Evolutionary conservation across 37 sponge, comb jelly and placozoan species (phyloP), one percentile per base, ranked within the genome.

Genomic region (Beroe forskalii): DNA sequence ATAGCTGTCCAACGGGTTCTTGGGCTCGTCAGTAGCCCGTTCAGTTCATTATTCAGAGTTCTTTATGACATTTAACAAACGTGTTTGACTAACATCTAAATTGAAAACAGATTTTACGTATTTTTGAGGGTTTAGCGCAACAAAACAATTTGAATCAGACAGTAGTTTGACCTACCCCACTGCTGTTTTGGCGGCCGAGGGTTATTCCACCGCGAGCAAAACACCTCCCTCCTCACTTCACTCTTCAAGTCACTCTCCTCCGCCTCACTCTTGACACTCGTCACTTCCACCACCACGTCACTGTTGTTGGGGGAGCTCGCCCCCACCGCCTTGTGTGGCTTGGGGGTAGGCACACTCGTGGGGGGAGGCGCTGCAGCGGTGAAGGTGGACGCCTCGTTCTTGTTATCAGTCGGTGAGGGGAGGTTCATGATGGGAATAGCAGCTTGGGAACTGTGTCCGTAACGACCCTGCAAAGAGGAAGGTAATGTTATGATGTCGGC

Each of bases 391-490:
- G n/a, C n/a, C 55, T 48, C 55, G 55, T 48, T 48, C 55, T 48
- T 48, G n/a, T n/a, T n/a, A n/a, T 80, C 86, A 8, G 86, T 41
- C 30, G 86, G 86, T 1, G 86, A 80, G 27, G 86, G 86, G n/a
- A 80, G 55, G 55, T 43, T 44, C 86, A 80, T 80, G 55, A 80
- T 80, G 27, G 86, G 86, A 24, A 80, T 80, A 28, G 86, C 72
- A 36, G 72, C 72, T 17, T 69, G 72, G 17, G 72, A 69, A 69
- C 72, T 69, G 19, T 69, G 72, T 17, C 72, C 72, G 32, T 36
- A 69, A 33, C 72, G 72, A 36, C 72, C 72, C 72, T 69, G 72
- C 9, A 63, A 4, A 63, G 20, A 3, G n/a, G n/a, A n/a, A n/a
- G n/a, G n/a, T n/a, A n/a, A n/a, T n/a, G n/a, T n/a, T n/a, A n/a